Evolutionary conservation across 2,113 vertebrate species (phyloP), one percentile per base, ranked within the genome.

Genomic region (Cyanoderma ruficeps): DNA sequence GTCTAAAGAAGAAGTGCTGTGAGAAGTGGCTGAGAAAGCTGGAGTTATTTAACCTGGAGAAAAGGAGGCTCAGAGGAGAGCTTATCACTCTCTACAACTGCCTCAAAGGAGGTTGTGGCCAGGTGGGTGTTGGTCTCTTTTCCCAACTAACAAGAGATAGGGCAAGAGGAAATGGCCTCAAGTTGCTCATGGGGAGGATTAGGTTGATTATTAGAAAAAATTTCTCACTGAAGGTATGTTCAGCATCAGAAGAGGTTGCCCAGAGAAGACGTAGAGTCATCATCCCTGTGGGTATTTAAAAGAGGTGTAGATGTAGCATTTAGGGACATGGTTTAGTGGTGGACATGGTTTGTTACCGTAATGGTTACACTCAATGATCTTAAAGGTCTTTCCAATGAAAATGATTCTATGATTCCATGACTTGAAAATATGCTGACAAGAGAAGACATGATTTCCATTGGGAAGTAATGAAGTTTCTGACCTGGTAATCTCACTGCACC

Each of bases 231-330:
- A 63, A 69, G 59, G 1, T 5, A 1, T 52, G 52, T 3, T 78
- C 31, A 57, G 2, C 31, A 49, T 7, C 50, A 75, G 56, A 53
- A 68, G 2, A 72, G 6, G 28, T 39, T 80, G 12, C 8, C 28
- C 49, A 55, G 12, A 19, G 22, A 80, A 77, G 25, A 15, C 18
- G 7, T 28, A 20, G 28, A 57, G 28, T 72, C 22, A 20, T 5
- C 15, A n/a, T 30, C 7, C 10, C 28, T 46, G 22, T 16, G 57
- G 7, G 11, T 24, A 30, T 71, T 80, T 47, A 68, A 59, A 78
- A 68, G 24, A 23, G 0, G 0, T 20, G 19, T 60, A 47, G 20
- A 52, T 24, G 5, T 49, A 11, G n/a, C 2, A 6, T 31, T 90
- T n/a, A 68, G 24, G 37, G 33, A 61, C 17, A 27, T 3, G 12